Evolutionary conservation across 2,888 invertebrate genomes (phyloP), one percentile per base, ranked within the genome.

Genomic region (Tachina lurida): DNA sequence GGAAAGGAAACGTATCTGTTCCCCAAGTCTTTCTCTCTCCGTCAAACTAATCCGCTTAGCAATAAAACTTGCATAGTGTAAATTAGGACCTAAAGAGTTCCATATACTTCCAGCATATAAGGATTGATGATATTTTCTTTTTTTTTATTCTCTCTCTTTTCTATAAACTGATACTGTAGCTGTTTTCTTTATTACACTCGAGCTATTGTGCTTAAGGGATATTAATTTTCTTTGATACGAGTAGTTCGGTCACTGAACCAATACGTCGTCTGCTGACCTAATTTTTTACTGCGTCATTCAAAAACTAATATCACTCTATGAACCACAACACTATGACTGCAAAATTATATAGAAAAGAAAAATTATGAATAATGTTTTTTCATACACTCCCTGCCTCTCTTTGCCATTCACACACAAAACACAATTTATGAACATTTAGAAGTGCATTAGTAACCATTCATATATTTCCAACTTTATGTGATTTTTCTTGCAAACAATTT

Each of bases 261-360:
- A 83, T 86, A 86, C 79, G 82, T 75, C 83, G 86, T 86, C 86
- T 86, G 83, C 79, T 86, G 86, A 86, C 86, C 86, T 49, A 86
- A 86, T 76, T 86, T 85, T 79, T 76, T 86, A 75, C 86, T 86
- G 86, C 86, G 86, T 83, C 86, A 86, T 86, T 86, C 83, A 83
- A 83, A 31, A 83, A 83, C 82, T 86, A 83, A 86, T 86, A 86
- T 76, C 76, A 47, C 76, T 80, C 56, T 68, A 49, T 79, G 49
- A 71, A 76, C 8, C 8, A 31, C 12, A 13, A 13, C 31, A n/a
- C 52, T 54, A 52, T 58, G 74, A 67, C 58, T 45, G 58, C 43
- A 47, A 49, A 54, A 74, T 47, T 17, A 39, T 31, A 45, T 54
- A 67, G 71, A 52, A 62, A 43, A 63, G 52, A 65, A 41, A 65